A percentile compares a stretch with the other conserved stretches of the same genome.
Evolutionary conservation across 2,113 vertebrate genomes (phyloP).

Genomic region (Sapayoa aenigma): DNA sequence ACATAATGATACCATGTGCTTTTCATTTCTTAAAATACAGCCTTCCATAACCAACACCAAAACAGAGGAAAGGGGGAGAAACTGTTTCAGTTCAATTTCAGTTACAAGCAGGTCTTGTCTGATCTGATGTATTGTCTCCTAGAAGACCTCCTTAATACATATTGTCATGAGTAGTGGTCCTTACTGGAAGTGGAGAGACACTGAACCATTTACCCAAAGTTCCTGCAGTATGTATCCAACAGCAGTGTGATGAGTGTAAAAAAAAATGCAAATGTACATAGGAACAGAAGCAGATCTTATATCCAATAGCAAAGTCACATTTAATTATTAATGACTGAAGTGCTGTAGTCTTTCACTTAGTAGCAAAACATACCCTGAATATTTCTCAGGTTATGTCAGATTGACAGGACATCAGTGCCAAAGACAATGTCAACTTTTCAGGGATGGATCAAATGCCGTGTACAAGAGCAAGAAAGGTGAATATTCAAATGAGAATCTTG

Average conservation of each 20-base stretch:
- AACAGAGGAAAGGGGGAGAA: not conserved
- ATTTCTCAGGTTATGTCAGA: not conserved
- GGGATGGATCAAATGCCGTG: not conserved
- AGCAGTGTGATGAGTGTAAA: not conserved
- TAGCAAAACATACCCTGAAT: constrained; percentile 1
- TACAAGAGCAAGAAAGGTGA: not conserved
- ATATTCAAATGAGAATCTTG: not conserved
- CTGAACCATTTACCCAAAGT: not conserved
- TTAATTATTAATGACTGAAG: constrained; percentile 51
- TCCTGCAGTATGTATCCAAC: not conserved
- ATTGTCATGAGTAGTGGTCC: not conserved
- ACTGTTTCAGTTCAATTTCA: not conserved
- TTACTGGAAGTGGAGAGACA: not conserved
- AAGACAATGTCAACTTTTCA: not conserved
- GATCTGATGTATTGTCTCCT: not conserved
- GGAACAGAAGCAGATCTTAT: not conserved
- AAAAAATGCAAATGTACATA: not conserved
- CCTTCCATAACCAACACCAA: not conserved
- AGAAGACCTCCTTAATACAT: not conserved
- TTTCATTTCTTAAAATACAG: not conserved
- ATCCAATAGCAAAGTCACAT: not conserved
- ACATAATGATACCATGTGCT: not conserved
- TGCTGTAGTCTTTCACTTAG: not conserved
- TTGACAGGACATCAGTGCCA: not conserved
- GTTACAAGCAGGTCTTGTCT: not conserved